Evolutionary conservation across 2,888 invertebrate species (phyloP), one percentile per base, ranked within the genome.

Genomic region (Cremastinae sp.): DNA sequence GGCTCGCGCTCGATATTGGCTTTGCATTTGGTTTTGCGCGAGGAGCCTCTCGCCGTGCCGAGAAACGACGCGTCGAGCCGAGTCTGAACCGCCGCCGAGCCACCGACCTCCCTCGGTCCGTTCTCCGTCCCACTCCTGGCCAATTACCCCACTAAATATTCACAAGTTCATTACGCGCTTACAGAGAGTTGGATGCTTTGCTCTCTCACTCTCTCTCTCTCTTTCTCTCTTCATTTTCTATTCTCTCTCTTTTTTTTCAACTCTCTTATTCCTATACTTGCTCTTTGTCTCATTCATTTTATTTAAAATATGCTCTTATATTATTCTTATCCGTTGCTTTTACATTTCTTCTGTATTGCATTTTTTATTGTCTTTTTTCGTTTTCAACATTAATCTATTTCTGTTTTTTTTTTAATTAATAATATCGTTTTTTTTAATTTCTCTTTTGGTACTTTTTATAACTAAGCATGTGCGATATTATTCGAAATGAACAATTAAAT

Each of bases 141-240:
- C 87, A 88, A 88, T 88, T 88, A 87, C 86, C 85, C 81, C 84
- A 84, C 87, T 88, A 87, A 88, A 88, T 88, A 88, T 88, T 88
- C 88, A 88, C 87, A 88, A 88, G 88, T 88, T 88, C 88, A 80
- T 81, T 81, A 81, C 77, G 79, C 75, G 72, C 70, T 64, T 64
- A 69, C 68, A 72, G 68, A 54, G 75, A 80, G 77, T 81, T 76
- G 74, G 78, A 79, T 62, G 77, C 65, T 77, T 71, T 58, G 53
- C 69, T 73, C 80, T 73, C 75, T 59, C 76, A 69, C 75, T 20
- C 73, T 68, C 73, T 71, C 71, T 71, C 77, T 34, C 36, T 51
- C 70, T 65, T 43, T 71, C 75, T 78, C 78, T 73, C 49, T 47
- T 54, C 45, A 38, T 54, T 41, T 58, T 18, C 69, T 59, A 51